Evolutionary conservation across 2,888 invertebrate genomes (phyloP).

Genomic region (Leistus spinibarbis): DNA sequence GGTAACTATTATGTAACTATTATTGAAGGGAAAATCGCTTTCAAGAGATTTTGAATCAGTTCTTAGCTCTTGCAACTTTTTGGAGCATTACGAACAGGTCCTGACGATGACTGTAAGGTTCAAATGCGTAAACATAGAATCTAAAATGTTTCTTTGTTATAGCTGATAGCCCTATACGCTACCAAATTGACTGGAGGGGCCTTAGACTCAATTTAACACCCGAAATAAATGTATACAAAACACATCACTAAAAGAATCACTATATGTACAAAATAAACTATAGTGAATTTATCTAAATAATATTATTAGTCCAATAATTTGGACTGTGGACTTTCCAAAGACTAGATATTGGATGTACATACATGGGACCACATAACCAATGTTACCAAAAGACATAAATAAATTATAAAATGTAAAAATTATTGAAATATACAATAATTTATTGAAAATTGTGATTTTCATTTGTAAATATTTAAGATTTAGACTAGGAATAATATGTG

Average conservation of each 20-base stretch:
- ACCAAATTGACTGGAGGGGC: conserved; percentile 80
- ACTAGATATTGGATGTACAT: conserved; percentile 20
- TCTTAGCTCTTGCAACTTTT: background rate
- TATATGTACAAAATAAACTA: conserved; percentile 15
- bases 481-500: conserved; percentile 10
- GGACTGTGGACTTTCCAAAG: conserved; percentile 33
- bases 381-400: conserved; percentile 24
- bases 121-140: background rate
- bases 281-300: conserved; percentile 10
- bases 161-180: conserved; percentile 83
- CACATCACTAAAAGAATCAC: conserved; percentile 25
- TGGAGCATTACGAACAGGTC: no score
- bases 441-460: conserved; percentile 13
- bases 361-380: conserved; percentile 27
- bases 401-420: background rate
- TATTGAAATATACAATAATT: background rate
- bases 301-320: conserved; percentile 17
- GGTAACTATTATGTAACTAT: conserved; percentile 62
- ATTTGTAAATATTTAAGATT: conserved; percentile 14
- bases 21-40: background rate
- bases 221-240: background rate
- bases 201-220: conserved; percentile 62
- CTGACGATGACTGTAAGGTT: background rate
- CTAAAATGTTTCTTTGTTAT: conserved; percentile 52
- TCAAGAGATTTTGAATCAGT: background rate